A percentile compares a stretch with the other conserved stretches of the same genome.
These are phyloP conservation scores for Pandemis cinnamomeana DNA, from an alignment of 2,888 invertebrate genomes.

Conservation along the genomic window DNA sequence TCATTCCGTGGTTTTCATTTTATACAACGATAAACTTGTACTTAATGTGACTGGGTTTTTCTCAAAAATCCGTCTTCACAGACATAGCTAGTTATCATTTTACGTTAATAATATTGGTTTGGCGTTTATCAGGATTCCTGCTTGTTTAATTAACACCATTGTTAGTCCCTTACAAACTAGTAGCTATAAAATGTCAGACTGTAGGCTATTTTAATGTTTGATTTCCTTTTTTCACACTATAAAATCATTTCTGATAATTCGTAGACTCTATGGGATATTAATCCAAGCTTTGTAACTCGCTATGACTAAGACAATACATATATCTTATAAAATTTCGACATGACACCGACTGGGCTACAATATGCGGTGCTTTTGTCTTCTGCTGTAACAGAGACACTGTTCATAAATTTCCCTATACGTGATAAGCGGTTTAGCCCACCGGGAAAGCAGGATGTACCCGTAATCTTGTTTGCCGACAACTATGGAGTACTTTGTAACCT, in stretches of 20 bases:
- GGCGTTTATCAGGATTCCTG: no score
- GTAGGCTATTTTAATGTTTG: no score
- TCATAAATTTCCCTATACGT: slow-evolving; percentile 73
- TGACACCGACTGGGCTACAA: slow-evolving; percentile 25
- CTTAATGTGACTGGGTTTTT: no score
- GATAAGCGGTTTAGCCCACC: slow-evolving; percentile 82
- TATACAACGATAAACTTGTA: neutral
- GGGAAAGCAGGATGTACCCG: slow-evolving; percentile 77
- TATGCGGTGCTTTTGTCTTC: slow-evolving; percentile 63
- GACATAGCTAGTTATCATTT: no score
- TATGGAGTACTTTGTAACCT: slow-evolving; percentile 62
- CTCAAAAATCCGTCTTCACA: no score
- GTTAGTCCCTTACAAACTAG: no score
- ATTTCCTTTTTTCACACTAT: no score
- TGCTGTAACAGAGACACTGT: slow-evolving; percentile 60
- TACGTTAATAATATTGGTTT: no score
- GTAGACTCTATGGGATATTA: neutral
- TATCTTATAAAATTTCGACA: slow-evolving; percentile 25
- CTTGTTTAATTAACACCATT: no score
- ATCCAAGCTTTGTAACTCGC: slow-evolving; percentile 1
- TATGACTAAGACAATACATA: neutral
- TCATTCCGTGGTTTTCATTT: neutral
- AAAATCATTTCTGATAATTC: no score
- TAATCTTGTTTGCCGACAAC: slow-evolving; percentile 75
- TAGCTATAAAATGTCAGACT: no score